phyloP scores from a whole-genome alignment of 2,888 invertebrate genomes.

The Spicauda simplicius region DNA sequence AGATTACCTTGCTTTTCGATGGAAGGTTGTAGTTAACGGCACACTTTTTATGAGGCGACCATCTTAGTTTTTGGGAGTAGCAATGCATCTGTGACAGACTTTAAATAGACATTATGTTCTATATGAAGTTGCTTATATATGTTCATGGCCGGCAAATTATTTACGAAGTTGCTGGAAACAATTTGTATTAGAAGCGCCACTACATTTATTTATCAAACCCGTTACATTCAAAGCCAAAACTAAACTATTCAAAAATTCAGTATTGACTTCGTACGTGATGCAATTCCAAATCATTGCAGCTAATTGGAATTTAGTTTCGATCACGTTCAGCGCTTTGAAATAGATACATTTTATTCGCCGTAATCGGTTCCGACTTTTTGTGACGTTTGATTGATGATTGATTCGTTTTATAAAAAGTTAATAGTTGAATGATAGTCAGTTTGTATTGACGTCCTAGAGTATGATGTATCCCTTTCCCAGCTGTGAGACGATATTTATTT shows the following conservation, averaged over 20 bases:
- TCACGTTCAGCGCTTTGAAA: background rate
- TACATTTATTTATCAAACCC: background rate
- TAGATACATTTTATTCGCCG: background rate
- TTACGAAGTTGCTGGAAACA: no score
- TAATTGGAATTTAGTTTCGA: background rate
- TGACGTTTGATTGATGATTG: background rate
- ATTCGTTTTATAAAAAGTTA: background rate
- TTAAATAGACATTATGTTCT: no score
- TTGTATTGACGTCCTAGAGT: no score
- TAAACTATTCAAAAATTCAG: background rate
- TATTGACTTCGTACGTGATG: background rate
- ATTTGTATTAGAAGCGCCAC: background rate
- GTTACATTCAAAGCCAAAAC: background rate
- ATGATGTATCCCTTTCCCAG: no score
- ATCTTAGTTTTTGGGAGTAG: no score
- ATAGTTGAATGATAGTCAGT: background rate
- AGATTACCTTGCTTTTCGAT: no score
- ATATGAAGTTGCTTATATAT: no score
- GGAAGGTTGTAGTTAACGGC: no score
- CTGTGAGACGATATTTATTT: no score
- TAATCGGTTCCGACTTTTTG: constrained; percentile 3
- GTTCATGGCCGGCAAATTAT: no score
- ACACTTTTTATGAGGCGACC: no score
- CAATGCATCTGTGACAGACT: no score
- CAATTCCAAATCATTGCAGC: background rate